Conservation (phyloP, 35 echinoderm and acorn worm genomes). For the Strongylocentrotus purpuratus region DNA sequence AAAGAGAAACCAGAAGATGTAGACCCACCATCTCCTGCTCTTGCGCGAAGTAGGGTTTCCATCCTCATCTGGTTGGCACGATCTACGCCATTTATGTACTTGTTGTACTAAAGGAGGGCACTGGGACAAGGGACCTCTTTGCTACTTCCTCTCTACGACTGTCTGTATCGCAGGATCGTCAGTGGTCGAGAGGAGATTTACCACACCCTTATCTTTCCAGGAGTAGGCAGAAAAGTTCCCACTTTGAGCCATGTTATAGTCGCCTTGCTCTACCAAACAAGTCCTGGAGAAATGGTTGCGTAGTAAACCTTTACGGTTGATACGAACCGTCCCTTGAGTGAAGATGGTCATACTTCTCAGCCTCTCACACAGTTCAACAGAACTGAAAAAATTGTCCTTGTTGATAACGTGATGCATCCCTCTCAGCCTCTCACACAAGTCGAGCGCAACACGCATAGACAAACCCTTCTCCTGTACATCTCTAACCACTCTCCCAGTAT, state of each 20-base stretch:
- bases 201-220: not conserved
- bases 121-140: not conserved
- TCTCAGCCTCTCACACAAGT: not conserved
- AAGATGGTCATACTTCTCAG: not conserved
- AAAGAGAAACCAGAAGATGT: not conserved
- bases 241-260: too few species aligned
- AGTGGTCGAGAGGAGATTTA: not conserved
- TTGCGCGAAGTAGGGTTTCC: not conserved
- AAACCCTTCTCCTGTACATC: not conserved
- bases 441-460: not conserved
- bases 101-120: not conserved
- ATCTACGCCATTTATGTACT: not conserved
- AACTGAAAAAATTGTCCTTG: not conserved
- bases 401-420: not conserved
- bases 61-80: not conserved
- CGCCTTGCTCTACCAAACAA: too few species aligned
- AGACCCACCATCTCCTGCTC: constrained; percentile 11
- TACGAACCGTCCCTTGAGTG: not conserved
- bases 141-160: not conserved
- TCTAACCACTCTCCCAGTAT: not conserved
- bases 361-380: not conserved
- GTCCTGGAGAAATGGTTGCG: not conserved
- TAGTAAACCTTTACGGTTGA: not conserved
- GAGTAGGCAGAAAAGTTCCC: not conserved
- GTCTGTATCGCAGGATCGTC: not conserved